Conservation (phyloP, 2,113 vertebrate species). For the Nesogale talazaci region DNA sequence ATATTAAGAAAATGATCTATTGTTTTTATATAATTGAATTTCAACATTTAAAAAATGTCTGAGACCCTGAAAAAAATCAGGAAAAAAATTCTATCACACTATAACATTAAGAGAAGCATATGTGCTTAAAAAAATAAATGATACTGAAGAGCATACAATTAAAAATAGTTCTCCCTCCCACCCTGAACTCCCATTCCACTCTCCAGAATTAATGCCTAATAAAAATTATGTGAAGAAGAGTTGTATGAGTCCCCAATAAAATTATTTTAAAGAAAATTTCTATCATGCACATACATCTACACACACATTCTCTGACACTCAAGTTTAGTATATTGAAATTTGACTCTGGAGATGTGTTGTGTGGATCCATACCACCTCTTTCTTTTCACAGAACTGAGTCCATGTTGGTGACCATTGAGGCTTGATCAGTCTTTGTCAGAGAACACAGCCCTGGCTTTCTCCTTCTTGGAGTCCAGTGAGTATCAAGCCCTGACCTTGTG, state of each 20-base stretch:
- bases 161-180: not conserved
- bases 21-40: not conserved
- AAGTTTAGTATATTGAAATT: not conserved
- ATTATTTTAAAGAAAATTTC: not conserved
- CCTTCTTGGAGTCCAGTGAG: no score
- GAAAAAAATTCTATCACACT: no score
- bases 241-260: no score
- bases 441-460: no score
- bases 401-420: not conserved
- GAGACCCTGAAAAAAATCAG: no score
- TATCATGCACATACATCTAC: not conserved
- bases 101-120: not conserved
- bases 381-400: not conserved
- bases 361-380: no score
- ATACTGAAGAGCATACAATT: conserved; percentile 34
- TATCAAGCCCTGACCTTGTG: no score
- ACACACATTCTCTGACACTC: not conserved
- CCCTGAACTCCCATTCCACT: not conserved
- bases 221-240: conserved; percentile 17
- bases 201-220: not conserved
- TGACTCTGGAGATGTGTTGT: no score
- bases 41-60: no score
- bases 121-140: not conserved
- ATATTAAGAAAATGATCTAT: not conserved
- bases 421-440: no score